phyloP scores from a whole-genome alignment of 2,113 vertebrate genomes.

The Saguinus midas region DNA sequence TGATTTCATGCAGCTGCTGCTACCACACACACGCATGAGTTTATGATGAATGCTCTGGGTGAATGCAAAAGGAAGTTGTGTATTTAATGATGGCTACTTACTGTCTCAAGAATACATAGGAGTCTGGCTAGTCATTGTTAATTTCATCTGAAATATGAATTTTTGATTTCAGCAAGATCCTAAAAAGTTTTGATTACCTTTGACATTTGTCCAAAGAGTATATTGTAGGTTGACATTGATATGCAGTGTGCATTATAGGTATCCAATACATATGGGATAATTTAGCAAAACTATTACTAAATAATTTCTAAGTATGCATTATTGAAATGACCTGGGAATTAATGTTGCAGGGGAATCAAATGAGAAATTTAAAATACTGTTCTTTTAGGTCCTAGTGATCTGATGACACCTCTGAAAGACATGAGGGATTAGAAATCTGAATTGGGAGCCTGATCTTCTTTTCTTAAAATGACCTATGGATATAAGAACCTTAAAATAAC shows the following conservation, averaged over 20 bases:
- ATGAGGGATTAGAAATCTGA: background rate
- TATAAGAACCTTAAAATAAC: too few relatives aligned
- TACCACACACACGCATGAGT: background rate
- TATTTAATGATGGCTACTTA: background rate
- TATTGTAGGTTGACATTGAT: background rate
- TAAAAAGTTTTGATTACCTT: background rate
- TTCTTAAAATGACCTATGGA: background rate
- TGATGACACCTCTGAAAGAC: background rate
- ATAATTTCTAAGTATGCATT: background rate
- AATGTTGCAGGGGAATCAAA: background rate
- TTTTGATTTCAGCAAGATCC: background rate
- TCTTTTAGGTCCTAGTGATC: background rate
- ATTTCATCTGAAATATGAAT: constrained; percentile 26
- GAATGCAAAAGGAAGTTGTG: background rate
- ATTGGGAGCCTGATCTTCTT: background rate
- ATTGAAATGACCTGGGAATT: background rate
- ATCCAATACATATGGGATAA: background rate
- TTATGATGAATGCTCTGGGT: background rate
- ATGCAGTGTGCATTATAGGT: background rate
- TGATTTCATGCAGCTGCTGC: background rate
- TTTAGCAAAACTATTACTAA: background rate
- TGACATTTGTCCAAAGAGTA: background rate
- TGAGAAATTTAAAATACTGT: background rate
- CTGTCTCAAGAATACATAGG: background rate
- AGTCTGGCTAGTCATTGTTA: background rate